phyloP scores from a whole-genome alignment of 2,797 vertebrate genomes.

The Buceros bicornis region DNA sequence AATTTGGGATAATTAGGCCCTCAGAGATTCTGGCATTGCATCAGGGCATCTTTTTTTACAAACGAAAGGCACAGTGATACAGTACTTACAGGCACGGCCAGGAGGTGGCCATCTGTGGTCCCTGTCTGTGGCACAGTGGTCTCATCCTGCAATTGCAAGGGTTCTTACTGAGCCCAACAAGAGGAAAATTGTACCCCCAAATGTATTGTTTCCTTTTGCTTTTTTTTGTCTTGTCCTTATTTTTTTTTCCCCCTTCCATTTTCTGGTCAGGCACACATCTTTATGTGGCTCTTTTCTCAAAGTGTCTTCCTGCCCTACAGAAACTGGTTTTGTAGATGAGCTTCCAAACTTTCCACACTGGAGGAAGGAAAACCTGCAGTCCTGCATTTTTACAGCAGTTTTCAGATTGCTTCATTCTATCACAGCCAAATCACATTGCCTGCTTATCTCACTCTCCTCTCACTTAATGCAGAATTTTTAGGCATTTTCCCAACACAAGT shows the following conservation, averaged over 20 bases:
- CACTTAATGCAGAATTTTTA: slow-evolving; percentile 38
- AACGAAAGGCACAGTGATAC: not conserved
- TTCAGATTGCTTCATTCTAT: slow-evolving; percentile 24
- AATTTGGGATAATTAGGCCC: not conserved
- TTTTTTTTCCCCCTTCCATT: not conserved
- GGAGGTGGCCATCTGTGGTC: not conserved
- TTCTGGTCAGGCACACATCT: not conserved
- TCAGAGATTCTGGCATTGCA: not conserved
- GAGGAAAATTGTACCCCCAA: not conserved
- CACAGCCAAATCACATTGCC: not conserved
- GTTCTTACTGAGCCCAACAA: not conserved
- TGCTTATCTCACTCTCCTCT: not conserved
- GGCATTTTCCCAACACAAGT: slow-evolving; percentile 9
- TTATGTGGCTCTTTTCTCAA: not conserved
- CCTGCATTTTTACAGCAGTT: slow-evolving; percentile 35
- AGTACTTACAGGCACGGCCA: not conserved
- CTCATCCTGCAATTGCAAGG: not conserved
- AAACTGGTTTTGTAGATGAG: slow-evolving; percentile 6
- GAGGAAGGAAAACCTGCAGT: slow-evolving; percentile 31
- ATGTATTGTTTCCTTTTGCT: not conserved
- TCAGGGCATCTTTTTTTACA: not conserved
- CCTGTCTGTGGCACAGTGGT: not conserved
- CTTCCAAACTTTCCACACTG: slow-evolving; percentile 12
- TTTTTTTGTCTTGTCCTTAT: not conserved
- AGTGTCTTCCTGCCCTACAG: not conserved